These are phyloP conservation scores for Sphaerophoria taeniata DNA, from an alignment of 2,888 invertebrate species.

Conservation along the genomic window DNA sequence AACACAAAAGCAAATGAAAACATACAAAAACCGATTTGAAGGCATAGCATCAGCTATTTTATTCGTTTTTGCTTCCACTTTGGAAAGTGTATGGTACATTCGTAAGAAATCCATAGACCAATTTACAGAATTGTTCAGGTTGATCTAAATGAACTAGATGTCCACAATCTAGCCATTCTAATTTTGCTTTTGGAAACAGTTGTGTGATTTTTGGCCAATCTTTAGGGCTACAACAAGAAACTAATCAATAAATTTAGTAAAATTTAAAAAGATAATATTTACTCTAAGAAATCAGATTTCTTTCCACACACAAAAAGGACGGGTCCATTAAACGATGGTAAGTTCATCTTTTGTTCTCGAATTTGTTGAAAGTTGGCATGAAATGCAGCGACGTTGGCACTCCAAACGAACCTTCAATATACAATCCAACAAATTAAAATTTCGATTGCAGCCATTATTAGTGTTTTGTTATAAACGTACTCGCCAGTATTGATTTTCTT, in stretches of 20 bases:
- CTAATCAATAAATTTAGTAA: too few species aligned
- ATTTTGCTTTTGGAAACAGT: slow-evolving; percentile 86
- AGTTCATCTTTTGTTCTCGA: slow-evolving; percentile 62
- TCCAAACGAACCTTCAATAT: slow-evolving; percentile 86
- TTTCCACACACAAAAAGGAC: slow-evolving; percentile 93
- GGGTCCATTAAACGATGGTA: slow-evolving; percentile 85
- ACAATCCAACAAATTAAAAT: slow-evolving; percentile 2
- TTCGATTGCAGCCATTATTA: neutral
- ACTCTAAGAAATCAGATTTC: slow-evolving; percentile 92
- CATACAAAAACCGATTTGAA: too few species aligned
- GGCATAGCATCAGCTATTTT: too few species aligned
- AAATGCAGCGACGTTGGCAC: slow-evolving; percentile 88
- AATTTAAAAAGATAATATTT: slow-evolving; percentile 77
- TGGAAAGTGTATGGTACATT: too few species aligned
- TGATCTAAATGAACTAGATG: slow-evolving; percentile 98
- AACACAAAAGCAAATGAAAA: too few species aligned
- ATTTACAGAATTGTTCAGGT: slow-evolving; percentile 84
- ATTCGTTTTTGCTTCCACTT: too few species aligned
- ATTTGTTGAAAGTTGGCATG: slow-evolving; percentile 85
- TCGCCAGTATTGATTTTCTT: slow-evolving; percentile 86
- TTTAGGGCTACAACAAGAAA: slow-evolving; percentile 82
- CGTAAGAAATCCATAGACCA: slow-evolving; percentile 82
- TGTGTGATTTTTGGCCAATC: slow-evolving; percentile 85
- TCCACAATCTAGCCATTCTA: slow-evolving; percentile 87
- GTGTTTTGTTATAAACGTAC: slow-evolving; percentile 53